Base-by-base conservation (phyloP, 2,113 vertebrate genomes). In the Leiothrix lutea region DNA sequence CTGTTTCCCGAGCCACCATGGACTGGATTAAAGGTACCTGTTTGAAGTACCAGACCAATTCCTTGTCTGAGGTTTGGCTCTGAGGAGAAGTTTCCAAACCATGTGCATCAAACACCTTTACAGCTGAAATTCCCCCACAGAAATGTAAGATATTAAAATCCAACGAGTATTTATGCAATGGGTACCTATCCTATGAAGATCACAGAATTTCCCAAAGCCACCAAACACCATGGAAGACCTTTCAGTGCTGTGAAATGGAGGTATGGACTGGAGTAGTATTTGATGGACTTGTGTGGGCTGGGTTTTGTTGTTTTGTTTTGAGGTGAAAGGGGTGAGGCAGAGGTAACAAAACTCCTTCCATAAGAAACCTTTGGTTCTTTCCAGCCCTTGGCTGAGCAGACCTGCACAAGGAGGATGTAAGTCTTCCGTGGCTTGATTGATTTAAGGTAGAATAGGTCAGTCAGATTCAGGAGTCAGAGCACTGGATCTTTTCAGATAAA, bases 381-480 rank as follows among this genome's bases (percentile, higher is more conserved):
- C 35, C 62, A 81, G 86, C 29, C 45, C 42, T 26, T 72, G 35
- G 31, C 1, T 42, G 50, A 61, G 18, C 78, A 75, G 75, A 67
- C 47, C 23, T 38, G 31, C 92, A 15, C 35, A 67, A 33, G 81
- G 54, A 89, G 45, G 61, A 62, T 74, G 24, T 13, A 48, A 83
- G 53, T 24, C 48, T 67, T 87, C 60, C 0, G 1, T 29, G 45
- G 17, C 77, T 77, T 91, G 93, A 92, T 86, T 88, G 91, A 91
- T 90, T 91, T 78, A 67, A 82, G 77, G 91, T 84, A 54, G 84
- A 90, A 84, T 45, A 86, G 81, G 65, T 94, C 83, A 77, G 83
- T 89, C 70, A 69, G 86, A 84, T 26, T 86, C 67, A 88, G 69
- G 47, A 88, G 44, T 42, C 33, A 11, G 69, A 81, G 74, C 23